Conservation (phyloP, 2,888 invertebrate genomes). For the Harpagoxenus sublaevis region DNA sequence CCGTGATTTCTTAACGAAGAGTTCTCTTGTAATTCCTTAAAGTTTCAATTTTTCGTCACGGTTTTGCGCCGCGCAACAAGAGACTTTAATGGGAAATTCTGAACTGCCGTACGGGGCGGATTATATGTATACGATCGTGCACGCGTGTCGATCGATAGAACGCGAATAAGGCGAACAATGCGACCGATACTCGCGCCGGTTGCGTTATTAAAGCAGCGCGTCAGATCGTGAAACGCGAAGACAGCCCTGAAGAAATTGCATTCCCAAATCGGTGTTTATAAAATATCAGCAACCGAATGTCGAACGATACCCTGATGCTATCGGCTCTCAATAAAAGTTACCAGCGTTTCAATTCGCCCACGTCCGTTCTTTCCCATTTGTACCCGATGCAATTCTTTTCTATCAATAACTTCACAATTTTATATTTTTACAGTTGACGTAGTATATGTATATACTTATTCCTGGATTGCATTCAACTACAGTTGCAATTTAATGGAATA, state of each 20-base stretch:
- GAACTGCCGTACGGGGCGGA: neutral
- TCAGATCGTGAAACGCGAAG: conserved; percentile 7
- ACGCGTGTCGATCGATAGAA: conserved; percentile 35
- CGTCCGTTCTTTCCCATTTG: neutral
- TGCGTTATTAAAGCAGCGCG: conserved; percentile 19
- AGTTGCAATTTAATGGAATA: neutral
- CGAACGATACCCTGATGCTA: neutral
- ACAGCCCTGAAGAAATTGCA: conserved; percentile 22
- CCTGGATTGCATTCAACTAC: neutral
- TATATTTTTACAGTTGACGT: neutral
- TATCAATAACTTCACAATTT: neutral
- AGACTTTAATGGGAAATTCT: neutral
- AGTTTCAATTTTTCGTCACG: neutral
- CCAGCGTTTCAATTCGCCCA: neutral
- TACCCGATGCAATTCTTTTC: neutral
- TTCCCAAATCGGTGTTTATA: neutral
- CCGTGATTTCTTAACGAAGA: neutral
- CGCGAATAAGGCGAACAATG: conserved; percentile 32
- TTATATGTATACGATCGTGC: conserved; percentile 31
- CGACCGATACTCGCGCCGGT: neutral
- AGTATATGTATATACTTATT: neutral
- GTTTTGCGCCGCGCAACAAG: neutral
- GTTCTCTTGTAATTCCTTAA: neutral
- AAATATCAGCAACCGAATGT: neutral
- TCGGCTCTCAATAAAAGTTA: conserved; percentile 6